Conservation (phyloP, 2,113 vertebrate species). For the Oryzias curvinotus region DNA sequence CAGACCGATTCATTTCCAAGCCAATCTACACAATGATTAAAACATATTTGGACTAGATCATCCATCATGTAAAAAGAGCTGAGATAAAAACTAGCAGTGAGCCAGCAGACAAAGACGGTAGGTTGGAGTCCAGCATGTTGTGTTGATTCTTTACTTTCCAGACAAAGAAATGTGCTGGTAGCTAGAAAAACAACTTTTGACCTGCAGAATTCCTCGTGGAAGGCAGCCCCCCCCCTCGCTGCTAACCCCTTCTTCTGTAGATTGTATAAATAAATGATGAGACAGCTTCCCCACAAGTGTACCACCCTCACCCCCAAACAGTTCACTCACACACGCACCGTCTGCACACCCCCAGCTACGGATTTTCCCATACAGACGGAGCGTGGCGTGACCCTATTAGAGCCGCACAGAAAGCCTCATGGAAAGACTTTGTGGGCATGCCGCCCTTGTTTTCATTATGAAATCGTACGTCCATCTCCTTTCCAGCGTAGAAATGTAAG, state of each 20-base stretch:
- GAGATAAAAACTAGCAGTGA: no score
- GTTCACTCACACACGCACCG: conserved; percentile 23
- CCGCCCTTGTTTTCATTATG: not conserved
- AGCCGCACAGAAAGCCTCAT: conserved; percentile 1
- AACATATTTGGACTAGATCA: not conserved
- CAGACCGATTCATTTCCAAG: not conserved
- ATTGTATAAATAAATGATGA: conserved; percentile 77
- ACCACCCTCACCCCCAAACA: conserved; percentile 53
- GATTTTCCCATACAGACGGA: conserved; percentile 50
- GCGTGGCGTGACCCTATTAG: conserved; percentile 48
- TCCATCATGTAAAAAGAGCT: not conserved
- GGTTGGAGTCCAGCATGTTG: conserved; percentile 6
- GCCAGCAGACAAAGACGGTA: no score
- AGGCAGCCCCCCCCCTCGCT: conserved; percentile 36
- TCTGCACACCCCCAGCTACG: conserved; percentile 53
- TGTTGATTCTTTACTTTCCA: conserved; percentile 38
- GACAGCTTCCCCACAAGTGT: conserved; percentile 56
- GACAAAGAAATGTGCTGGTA: conserved; percentile 68
- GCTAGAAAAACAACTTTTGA: conserved; percentile 72
- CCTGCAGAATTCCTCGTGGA: conserved; percentile 61
- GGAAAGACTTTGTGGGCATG: no score
- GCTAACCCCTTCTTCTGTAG: conserved; percentile 69
- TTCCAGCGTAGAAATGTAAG: not conserved
- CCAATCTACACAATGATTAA: not conserved
- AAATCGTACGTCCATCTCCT: not conserved